phyloP scores from a whole-genome alignment of 1,140 invertebrate species.

The Babylonia areolata region DNA sequence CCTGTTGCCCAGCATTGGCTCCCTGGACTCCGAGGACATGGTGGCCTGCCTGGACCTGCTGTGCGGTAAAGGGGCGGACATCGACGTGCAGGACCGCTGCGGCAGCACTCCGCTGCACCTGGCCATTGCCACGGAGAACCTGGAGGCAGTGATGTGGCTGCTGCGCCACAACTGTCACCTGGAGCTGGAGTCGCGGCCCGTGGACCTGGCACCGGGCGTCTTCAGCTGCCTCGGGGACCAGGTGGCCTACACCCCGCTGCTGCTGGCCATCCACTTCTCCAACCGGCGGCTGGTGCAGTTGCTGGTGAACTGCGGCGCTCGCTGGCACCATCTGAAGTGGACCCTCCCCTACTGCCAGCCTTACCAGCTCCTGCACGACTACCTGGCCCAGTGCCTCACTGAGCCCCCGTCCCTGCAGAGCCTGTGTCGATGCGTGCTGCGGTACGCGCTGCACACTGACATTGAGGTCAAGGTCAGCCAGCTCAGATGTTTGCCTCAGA shows the following conservation, averaged over 20 bases:
- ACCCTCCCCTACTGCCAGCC: constrained; percentile 18
- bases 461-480: constrained; percentile 1
- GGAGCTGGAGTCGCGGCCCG: constrained; percentile 18
- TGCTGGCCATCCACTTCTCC: constrained; percentile 31
- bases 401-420: constrained; percentile 7
- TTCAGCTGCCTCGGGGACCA: constrained; percentile 22
- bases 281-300: constrained; percentile 29
- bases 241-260: constrained; percentile 6
- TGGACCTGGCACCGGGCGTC: constrained; percentile 27
- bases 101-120: constrained; percentile 29
- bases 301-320: constrained; percentile 7
- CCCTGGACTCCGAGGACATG: constrained; percentile 26
- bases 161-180: constrained; percentile 18
- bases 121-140: constrained; percentile 34
- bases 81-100: constrained; percentile 26
- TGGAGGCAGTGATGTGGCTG: constrained; percentile 26
- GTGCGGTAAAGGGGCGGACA: constrained; percentile 11
- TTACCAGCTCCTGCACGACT: constrained; percentile 23
- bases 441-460: not conserved
- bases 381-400: not conserved
- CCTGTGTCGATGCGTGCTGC: not conserved
- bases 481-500: constrained; percentile 20
- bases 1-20: constrained; percentile 32
- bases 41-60: constrained; percentile 6
- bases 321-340: constrained; percentile 1